phyloP scores from a whole-genome alignment of 2,888 invertebrate species.

The Tricholauxania praeusta region DNA sequence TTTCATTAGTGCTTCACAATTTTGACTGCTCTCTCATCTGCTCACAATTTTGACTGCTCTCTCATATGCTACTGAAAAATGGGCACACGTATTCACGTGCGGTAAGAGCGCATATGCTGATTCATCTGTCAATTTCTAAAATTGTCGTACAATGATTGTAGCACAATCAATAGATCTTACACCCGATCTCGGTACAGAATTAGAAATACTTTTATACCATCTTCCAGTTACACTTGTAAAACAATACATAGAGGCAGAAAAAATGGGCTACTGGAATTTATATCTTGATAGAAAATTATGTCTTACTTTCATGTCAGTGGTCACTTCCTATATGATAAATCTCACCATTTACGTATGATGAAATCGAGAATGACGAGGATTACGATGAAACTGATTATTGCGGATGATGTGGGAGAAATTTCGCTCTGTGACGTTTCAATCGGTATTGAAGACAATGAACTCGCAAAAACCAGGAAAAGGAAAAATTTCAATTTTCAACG shows the following conservation, averaged over 20 bases:
- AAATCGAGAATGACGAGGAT: too few relatives aligned
- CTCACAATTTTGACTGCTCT: too few relatives aligned
- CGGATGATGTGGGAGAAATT: too few relatives aligned
- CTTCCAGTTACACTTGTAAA: constrained; percentile 18
- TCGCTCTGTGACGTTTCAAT: too few relatives aligned
- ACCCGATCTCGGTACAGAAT: background rate
- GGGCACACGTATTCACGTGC: background rate
- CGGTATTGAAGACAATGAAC: too few relatives aligned
- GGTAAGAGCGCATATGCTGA: constrained; percentile 1
- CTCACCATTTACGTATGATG: background rate
- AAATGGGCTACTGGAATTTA: background rate
- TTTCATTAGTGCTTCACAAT: background rate
- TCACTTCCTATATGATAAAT: constrained; percentile 17
- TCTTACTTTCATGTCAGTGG: constrained; percentile 12
- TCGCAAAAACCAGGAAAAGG: too few relatives aligned
- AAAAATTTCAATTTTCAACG: too few relatives aligned
- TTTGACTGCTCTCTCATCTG: background rate
- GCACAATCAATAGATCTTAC: background rate
- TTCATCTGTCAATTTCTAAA: background rate
- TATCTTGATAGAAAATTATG: constrained; percentile 8
- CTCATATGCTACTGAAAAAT: too few relatives aligned
- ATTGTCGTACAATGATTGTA: too few relatives aligned
- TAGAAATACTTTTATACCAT: background rate
- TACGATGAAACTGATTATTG: too few relatives aligned
- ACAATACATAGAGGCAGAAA: constrained; percentile 19